Evolutionary conservation across 2,888 invertebrate species (phyloP).

Genomic region (Pseudococcus viburni): DNA sequence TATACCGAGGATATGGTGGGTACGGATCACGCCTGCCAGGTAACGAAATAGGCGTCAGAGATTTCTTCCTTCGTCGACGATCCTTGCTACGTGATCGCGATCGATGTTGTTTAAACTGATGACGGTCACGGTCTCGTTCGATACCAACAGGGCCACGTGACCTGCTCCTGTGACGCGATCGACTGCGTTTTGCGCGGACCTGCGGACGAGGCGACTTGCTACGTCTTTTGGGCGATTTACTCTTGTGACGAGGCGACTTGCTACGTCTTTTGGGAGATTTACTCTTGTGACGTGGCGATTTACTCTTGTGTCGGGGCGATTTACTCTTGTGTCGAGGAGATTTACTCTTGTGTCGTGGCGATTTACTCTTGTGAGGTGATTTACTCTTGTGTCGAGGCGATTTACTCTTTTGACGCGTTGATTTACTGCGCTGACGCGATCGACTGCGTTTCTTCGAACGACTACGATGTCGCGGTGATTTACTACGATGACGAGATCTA

Average conservation of each 20-base stretch:
- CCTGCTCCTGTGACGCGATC: background rate
- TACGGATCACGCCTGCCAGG: constrained; percentile 71
- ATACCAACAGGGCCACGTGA: background rate
- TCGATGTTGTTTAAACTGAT: constrained; percentile 68
- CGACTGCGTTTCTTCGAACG: constrained; percentile 57
- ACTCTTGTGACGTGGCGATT: constrained; percentile 66
- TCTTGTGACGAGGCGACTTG: constrained; percentile 63
- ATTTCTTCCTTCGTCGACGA: constrained; percentile 69
- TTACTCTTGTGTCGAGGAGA: constrained; percentile 60
- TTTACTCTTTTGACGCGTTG: constrained; percentile 59
- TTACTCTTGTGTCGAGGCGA: constrained; percentile 47
- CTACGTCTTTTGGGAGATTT: constrained; percentile 57
- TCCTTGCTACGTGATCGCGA: constrained; percentile 69
- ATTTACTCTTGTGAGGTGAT: constrained; percentile 44
- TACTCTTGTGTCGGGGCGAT: constrained; percentile 36
- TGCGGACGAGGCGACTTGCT: constrained; percentile 16
- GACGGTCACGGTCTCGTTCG: background rate
- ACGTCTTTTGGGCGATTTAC: constrained; percentile 63
- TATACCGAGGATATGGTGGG: constrained; percentile 70
- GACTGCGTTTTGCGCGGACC: constrained; percentile 12
- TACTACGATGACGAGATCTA: constrained; percentile 66
- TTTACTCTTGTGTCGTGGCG: constrained; percentile 48
- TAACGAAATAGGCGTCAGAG: constrained; percentile 70
- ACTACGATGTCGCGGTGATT: constrained; percentile 4
- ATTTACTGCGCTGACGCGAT: constrained; percentile 63